A percentile compares a stretch with the other conserved stretches of the same genome.
These are phyloP conservation scores for Oscheius sp. DNA, from an alignment of 2,888 invertebrate genomes.

Conservation along the genomic window DNA sequence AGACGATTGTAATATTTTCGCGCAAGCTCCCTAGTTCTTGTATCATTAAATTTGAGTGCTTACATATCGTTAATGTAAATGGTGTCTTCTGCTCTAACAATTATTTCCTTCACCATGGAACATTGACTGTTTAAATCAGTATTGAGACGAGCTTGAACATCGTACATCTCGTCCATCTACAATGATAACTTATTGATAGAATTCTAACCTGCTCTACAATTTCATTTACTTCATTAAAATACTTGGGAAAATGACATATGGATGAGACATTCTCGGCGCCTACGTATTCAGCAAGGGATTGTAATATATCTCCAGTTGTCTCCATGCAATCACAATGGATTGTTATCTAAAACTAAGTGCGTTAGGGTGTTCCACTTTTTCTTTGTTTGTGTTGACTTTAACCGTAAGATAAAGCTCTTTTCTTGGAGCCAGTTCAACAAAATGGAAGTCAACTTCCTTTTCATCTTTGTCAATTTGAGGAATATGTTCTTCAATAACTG, in stretches of 20 bases:
- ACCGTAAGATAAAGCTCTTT: slow-evolving; percentile 12
- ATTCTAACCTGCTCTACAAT: slow-evolving; percentile 47
- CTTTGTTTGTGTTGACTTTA: slow-evolving; percentile 24
- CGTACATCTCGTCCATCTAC: slow-evolving; percentile 63
- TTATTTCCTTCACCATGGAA: slow-evolving; percentile 60
- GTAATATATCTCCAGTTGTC: slow-evolving; percentile 57
- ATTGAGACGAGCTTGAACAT: slow-evolving; percentile 55
- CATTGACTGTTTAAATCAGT: slow-evolving; percentile 63
- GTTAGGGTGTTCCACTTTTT: slow-evolving; percentile 10
- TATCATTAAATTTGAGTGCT: background rate
- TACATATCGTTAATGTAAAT: slow-evolving; percentile 55
- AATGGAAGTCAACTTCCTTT: slow-evolving; percentile 33
- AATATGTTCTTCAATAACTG: slow-evolving; percentile 22
- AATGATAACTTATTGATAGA: background rate
- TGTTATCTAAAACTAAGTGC: slow-evolving; percentile 23
- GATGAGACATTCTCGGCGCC: slow-evolving; percentile 44
- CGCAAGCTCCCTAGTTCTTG: slow-evolving; percentile 37
- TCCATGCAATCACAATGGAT: slow-evolving; percentile 61
- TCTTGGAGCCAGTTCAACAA: slow-evolving; percentile 40
- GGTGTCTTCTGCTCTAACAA: slow-evolving; percentile 66
- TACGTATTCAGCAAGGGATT: slow-evolving; percentile 56
- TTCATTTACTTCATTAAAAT: slow-evolving; percentile 49
- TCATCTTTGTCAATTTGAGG: slow-evolving; percentile 29
- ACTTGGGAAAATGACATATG: slow-evolving; percentile 54
- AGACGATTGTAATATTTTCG: slow-evolving; percentile 52